A percentile compares a stretch with the other conserved stretches of the same genome.
Conservation (phyloP, 2,113 vertebrate species). For the Sminthopsis crassicaudata region DNA sequence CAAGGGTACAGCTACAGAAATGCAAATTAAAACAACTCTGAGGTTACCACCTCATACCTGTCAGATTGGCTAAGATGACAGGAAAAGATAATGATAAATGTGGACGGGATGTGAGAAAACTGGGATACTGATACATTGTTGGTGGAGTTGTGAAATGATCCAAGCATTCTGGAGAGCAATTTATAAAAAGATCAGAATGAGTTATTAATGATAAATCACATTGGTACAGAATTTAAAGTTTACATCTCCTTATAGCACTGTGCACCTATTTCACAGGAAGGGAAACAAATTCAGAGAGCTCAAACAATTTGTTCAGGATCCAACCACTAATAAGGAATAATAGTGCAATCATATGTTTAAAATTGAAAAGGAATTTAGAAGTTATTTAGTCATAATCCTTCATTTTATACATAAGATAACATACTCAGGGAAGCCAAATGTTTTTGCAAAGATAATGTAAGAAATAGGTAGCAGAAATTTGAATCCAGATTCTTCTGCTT, state of each 20-base stretch:
- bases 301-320: background rate
- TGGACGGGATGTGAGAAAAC: too few relatives aligned
- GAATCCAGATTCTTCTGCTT: background rate
- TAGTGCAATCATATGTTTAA: background rate
- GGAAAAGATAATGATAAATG: too few relatives aligned
- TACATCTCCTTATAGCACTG: background rate
- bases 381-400: background rate
- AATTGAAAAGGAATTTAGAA: background rate
- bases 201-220: background rate
- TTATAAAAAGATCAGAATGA: background rate
- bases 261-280: background rate
- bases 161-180: too few relatives aligned
- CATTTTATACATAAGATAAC: background rate
- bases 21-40: too few relatives aligned
- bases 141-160: too few relatives aligned
- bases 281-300: background rate
- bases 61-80: too few relatives aligned
- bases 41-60: too few relatives aligned
- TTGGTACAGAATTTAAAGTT: background rate
- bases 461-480: background rate
- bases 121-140: too few relatives aligned
- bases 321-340: background rate
- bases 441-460: background rate
- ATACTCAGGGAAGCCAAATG: background rate
- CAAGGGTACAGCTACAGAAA: background rate